These are phyloP conservation scores for Drosophila prosaltans DNA, from an alignment of 1,140 invertebrate genomes.

Conservation along the genomic window DNA sequence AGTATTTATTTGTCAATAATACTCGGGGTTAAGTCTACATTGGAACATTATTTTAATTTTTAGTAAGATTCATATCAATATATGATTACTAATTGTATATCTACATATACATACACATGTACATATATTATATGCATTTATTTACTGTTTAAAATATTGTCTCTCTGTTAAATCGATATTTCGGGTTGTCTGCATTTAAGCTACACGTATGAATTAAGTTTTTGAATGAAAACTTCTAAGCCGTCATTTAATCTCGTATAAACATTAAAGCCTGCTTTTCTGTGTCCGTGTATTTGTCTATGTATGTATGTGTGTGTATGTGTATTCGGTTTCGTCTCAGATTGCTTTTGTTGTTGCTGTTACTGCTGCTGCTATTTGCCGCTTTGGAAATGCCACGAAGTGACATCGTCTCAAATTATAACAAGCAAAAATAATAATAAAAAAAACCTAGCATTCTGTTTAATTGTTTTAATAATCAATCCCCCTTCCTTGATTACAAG, in stretches of 20 bases:
- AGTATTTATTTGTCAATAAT: no score
- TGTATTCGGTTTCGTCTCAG: constrained; percentile 13
- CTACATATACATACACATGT: no score
- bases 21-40: no score
- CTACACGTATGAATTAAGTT: background rate
- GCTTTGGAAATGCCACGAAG: constrained; percentile 34
- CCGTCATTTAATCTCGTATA: constrained; percentile 32
- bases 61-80: no score
- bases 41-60: no score
- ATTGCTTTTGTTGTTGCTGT: constrained; percentile 31
- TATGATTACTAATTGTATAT: no score
- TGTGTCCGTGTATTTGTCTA: constrained; percentile 11
- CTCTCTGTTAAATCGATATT: no score
- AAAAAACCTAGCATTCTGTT: constrained; percentile 5
- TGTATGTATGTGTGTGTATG: constrained; percentile 14
- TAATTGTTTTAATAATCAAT: constrained; percentile 15
- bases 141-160: no score
- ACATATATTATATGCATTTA: no score
- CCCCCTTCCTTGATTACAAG: constrained; percentile 7
- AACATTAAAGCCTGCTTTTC: constrained; percentile 12
- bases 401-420: constrained; percentile 50
- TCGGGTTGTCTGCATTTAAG: background rate
- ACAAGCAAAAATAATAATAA: background rate
- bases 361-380: constrained; percentile 22
- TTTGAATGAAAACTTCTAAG: background rate